Base-by-base conservation (phyloP, 1,140 invertebrate genomes). In the Musca domestica region DNA sequence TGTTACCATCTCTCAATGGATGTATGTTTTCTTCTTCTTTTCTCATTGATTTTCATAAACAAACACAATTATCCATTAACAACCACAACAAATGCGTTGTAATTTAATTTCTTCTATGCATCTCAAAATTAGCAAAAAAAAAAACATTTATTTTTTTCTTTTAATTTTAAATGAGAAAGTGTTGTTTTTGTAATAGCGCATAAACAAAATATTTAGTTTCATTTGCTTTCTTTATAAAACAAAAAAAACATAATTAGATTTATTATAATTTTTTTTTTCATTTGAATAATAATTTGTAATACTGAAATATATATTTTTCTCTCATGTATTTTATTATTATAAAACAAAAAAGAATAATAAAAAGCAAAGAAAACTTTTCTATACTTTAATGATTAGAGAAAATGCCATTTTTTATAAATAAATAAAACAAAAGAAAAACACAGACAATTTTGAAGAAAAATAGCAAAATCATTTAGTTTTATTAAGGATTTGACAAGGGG, bases 361-460 rank as follows among this genome's bases (percentile, higher is more conserved):
- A 41, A 41, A 41, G 12, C 34, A 61, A 34, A 17, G 25, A 34
- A 61, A 17, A 58, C 34, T 61, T 61, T 58, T 61, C 34, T 61
- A 27, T 61, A 61, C 27, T 61, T 61, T 61, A 41, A 61, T 61
- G 27, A 61, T 61, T 61, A 61, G 56, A 61, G 56, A 61, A 61
- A 41, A 61, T 61, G 56, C 56, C 56, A 61, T 61, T 61, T 61
- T 41, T 61, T 61, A 61, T 61, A 61, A 61, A 30, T 61, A 61
- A 56, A 61, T 58, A 58, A n/a, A n/a, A n/a, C 15, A 48, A 48
- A n/a, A 14, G 17, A 48, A 48, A 48, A 48, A 48, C 15, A 19
- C 20, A 51, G 20, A 51, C 20, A 51, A 51, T 41, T 41, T 41
- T 41, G 34, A 41, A 41, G 34, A 41, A 41, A 41, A 41, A 41